Conservation (phyloP, 1,140 invertebrate genomes). For the Diabrotica virgifera region DNA sequence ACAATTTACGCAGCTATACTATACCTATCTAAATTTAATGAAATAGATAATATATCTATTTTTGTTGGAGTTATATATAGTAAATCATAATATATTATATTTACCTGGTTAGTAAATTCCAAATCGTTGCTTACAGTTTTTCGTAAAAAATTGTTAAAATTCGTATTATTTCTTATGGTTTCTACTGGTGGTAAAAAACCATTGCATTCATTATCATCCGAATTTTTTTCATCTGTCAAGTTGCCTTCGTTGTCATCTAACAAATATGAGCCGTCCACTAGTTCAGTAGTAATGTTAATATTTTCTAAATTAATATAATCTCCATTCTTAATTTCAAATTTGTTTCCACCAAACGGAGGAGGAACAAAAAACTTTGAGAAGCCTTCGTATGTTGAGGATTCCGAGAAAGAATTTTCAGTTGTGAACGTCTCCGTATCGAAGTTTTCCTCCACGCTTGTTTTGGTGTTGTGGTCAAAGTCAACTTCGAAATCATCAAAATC, state of each 20-base stretch:
- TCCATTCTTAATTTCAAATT: not conserved
- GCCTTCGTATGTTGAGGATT: not conserved
- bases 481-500: conserved; percentile 42
- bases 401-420: conserved; percentile 25
- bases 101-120: not conserved
- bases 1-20: too few species aligned
- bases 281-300: conserved; percentile 21
- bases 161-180: conserved; percentile 35
- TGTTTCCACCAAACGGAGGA: conserved; percentile 18
- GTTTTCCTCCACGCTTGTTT: conserved; percentile 16
- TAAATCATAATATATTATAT: not conserved
- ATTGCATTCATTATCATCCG: not conserved
- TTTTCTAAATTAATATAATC: conserved; percentile 15
- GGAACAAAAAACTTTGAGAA: conserved; percentile 36
- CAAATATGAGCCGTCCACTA: not conserved
- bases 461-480: conserved; percentile 36
- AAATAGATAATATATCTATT: too few species aligned
- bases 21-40: too few species aligned
- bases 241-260: too few species aligned
- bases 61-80: too few species aligned
- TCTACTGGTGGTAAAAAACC: conserved; percentile 33
- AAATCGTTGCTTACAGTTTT: conserved; percentile 18
- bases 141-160: conserved; percentile 39
- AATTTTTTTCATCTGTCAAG: not conserved
- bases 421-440: conserved; percentile 33